These are phyloP conservation scores for Trileptium ribeirensis DNA, from an alignment of 2,888 invertebrate species.

Conservation along the genomic window DNA sequence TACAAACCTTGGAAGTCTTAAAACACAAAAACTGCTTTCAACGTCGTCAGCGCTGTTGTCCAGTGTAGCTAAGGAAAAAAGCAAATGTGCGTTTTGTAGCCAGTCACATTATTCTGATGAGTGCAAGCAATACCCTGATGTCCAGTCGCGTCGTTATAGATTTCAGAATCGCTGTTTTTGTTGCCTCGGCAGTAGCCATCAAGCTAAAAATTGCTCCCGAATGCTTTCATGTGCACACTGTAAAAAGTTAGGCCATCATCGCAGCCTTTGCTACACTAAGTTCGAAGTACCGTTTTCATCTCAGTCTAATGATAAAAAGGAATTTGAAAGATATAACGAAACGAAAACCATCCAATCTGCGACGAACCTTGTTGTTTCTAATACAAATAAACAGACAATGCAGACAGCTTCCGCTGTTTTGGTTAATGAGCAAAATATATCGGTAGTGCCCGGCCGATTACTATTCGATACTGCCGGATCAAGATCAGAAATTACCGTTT, in stretches of 20 bases:
- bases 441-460: neutral
- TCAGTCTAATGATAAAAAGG: no score
- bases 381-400: neutral
- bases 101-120: constrained; percentile 4
- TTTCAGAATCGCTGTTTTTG: neutral
- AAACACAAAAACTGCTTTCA: no score
- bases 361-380: neutral
- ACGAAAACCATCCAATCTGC: neutral
- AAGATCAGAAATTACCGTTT: neutral
- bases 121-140: neutral
- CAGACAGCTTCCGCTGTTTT: neutral
- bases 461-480: constrained; percentile 8
- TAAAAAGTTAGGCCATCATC: neutral
- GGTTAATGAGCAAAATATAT: neutral
- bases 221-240: neutral
- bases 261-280: neutral
- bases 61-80: neutral
- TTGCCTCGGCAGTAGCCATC: neutral
- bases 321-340: neutral
- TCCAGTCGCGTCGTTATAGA: neutral
- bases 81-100: neutral
- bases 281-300: neutral
- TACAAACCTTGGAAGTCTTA: no score
- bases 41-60: neutral
- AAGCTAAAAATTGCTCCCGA: neutral